phyloP scores from a whole-genome alignment of 2,113 vertebrate genomes.

The Platichthys flesus region DNA sequence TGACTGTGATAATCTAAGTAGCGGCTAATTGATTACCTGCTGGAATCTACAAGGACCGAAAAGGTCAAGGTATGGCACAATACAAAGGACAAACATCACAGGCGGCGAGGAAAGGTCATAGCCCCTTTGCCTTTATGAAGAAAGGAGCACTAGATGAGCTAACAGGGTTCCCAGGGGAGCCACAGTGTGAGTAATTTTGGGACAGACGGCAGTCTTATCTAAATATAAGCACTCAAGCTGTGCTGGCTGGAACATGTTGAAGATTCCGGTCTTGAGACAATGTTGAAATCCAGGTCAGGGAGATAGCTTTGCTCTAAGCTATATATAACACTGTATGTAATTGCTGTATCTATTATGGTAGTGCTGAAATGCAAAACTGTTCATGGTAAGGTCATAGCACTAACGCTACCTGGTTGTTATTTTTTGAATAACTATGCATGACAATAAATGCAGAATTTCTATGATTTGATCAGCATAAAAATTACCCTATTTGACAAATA shows the following conservation, averaged over 20 bases:
- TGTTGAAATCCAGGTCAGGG: slow-evolving; percentile 75
- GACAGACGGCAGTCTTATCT: slow-evolving; percentile 75
- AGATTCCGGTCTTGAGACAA: slow-evolving; percentile 70
- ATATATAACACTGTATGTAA: slow-evolving; percentile 10
- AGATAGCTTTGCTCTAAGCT: slow-evolving; percentile 30
- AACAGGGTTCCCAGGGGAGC: slow-evolving; percentile 68
- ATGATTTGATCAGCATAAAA: too few relatives aligned
- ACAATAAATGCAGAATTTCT: too few relatives aligned
- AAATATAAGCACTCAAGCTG: slow-evolving; percentile 79
- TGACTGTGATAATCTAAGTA: slow-evolving; percentile 78
- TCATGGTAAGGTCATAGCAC: neutral
- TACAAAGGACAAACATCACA: slow-evolving; percentile 80
- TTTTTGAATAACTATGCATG: too few relatives aligned
- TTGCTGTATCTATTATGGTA: neutral
- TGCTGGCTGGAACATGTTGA: slow-evolving; percentile 68
- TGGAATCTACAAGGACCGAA: slow-evolving; percentile 75
- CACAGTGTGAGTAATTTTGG: slow-evolving; percentile 77
- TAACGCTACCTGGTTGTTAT: too few relatives aligned
- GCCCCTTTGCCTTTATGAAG: slow-evolving; percentile 70
- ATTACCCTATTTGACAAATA: too few relatives aligned
- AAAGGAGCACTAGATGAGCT: slow-evolving; percentile 70
- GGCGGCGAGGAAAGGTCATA: slow-evolving; percentile 77
- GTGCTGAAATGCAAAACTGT: neutral
- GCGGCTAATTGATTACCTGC: slow-evolving; percentile 84
- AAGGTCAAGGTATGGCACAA: slow-evolving; percentile 82